Evolutionary conservation across 2,797 vertebrate species (phyloP), one percentile per base, ranked within the genome.

Genomic region (Catamblyrhynchus diadema): DNA sequence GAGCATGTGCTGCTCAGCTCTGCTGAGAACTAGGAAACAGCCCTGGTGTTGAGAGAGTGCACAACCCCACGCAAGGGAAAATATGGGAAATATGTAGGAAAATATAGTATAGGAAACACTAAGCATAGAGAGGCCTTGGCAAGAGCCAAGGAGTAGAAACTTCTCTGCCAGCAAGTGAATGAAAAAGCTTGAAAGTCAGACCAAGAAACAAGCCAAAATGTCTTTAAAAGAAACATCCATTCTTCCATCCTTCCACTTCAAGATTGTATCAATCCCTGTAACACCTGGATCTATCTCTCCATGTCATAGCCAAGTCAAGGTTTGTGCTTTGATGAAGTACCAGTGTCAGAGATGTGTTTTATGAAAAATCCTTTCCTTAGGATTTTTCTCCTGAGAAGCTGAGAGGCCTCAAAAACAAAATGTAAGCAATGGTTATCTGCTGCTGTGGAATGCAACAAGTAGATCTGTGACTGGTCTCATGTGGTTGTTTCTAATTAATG

Each of bases 91-190:
- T 39, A 17, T 6, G 5, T 16, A 45, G n/a, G 71, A n/a, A 84
- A 60, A 69, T 17, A 17, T 1, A 22, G 8, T 3, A 15, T 4
- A 66, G 41, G 25, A 60, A 81, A 79, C 7, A 21, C 35, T 50
- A 59, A 37, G 54, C n/a, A 44, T 12, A 57, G 39, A 70, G 33
- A 75, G 4, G 8, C 30, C 25, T 12, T 12, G 16, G 14, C 17
- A 75, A 83, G 53, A 86, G 32, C 51, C 59, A 75, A 84, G 35
- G 13, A 90, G 20, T 17, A 90, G 42, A 72, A 90, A 57, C 18
- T 56, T 59, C 69, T 65, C 70, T 81, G 35, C 8, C 47, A 65
- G 37, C 9, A 81, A 60, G 37, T 14, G 24, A 69, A 51, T 15
- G 71, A 73, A 57, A 79, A 56, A 62, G 2, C 44, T 42, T 66